phyloP scores from a whole-genome alignment of 2,888 invertebrate genomes.

The Prenolepis imparis region DNA sequence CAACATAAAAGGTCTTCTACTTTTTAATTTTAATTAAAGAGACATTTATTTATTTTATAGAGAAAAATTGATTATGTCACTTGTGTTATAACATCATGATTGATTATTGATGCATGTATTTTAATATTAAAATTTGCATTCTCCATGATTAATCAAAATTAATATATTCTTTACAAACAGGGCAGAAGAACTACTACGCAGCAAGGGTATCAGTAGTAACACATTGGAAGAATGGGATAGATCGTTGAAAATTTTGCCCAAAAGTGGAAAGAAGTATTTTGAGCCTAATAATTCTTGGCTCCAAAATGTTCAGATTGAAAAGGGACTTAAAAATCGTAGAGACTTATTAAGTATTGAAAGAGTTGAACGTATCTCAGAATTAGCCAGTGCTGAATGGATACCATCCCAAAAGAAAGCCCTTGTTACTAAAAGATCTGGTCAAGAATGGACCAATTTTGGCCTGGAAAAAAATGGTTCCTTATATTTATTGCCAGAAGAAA shows the following conservation, averaged over 20 bases:
- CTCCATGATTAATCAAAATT: neutral
- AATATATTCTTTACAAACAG: constrained; percentile 69
- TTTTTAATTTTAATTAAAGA: neutral
- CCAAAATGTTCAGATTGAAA: constrained; percentile 88
- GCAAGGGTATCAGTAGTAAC: constrained; percentile 79
- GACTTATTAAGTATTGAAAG: constrained; percentile 87
- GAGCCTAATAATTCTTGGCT: constrained; percentile 88
- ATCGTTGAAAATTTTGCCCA: constrained; percentile 86
- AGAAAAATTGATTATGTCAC: neutral
- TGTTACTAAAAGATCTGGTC: constrained; percentile 88
- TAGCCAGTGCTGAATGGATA: constrained; percentile 88
- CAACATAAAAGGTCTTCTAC: neutral
- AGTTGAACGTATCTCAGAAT: constrained; percentile 88
- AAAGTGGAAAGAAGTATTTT: constrained; percentile 87
- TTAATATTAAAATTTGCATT: neutral
- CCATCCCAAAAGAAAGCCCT: constrained; percentile 87
- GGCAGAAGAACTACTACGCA: constrained; percentile 80
- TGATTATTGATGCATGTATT: neutral
- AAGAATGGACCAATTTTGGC: constrained; percentile 88
- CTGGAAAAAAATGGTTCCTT: constrained; percentile 86
- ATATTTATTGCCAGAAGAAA: constrained; percentile 90
- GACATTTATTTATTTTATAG: neutral
- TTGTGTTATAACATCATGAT: neutral
- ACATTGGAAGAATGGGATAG: constrained; percentile 85
- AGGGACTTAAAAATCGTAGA: constrained; percentile 87